Base-by-base conservation (phyloP, 2,888 invertebrate genomes). In the Salpingus planirostris region DNA sequence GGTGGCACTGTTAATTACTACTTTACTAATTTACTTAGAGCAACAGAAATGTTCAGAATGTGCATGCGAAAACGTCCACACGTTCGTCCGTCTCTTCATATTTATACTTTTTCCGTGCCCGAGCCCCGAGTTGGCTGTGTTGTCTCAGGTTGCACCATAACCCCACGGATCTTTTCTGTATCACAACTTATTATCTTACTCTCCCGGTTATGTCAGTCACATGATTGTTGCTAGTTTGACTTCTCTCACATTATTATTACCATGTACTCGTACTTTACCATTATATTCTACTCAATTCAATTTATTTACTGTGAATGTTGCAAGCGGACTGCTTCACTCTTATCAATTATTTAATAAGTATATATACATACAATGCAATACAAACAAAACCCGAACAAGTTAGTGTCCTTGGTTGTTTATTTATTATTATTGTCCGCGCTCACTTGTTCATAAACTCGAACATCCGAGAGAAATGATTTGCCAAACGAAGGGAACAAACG, bases 121-220 rank as follows among this genome's bases (percentile, higher is more conserved):
- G 39, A 43, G 43, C 37, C 54, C 57, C 55, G 44, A 56, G 52
- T 56, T 62, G 65, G 65, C 65, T 65, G 65, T 65, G 65, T 65
- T 65, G 65, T 65, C 63, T 62, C 50, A 50, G 59, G 59, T 59
- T 60, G 62, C 62, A 62, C 62, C 49, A 51, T 50, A 48, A 47
- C 36, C 47, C 47, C 47, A 48, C 47, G 47, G 53, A 49, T 50
- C 44, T 44, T 36, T 46, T 39, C 44, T n/a, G n/a, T n/a, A n/a
- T n/a, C n/a, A n/a, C n/a, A n/a, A n/a, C n/a, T n/a, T n/a, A n/a
- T 35, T 34, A 18, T 30, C 24, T 37, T 22, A 34, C 36, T 27
- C 24, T 38, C 26, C 37, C 36, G 40, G 33, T 31, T 39, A 27
- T 45, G 37, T 36, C 40, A 46, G 33, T 31, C 38, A 27, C 44